Conservation (phyloP, 2,113 vertebrate genomes). For the Lutjanus erythropterus region DNA sequence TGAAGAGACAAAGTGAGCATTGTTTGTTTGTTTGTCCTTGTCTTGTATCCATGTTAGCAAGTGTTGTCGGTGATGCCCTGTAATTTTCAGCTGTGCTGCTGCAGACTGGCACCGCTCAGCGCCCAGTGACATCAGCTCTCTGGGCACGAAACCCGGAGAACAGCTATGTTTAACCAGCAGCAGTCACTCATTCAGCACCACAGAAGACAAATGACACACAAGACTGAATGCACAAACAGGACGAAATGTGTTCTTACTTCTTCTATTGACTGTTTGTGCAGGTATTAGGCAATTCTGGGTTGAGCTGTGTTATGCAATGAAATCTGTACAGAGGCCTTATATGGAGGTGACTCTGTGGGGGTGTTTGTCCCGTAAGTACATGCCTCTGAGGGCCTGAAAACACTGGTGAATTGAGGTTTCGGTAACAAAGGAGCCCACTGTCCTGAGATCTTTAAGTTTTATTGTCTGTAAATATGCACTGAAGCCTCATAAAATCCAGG, state of each 20-base stretch:
- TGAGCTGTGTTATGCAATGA: constrained; percentile 35
- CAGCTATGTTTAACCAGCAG: constrained; percentile 30
- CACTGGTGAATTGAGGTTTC: constrained; percentile 29
- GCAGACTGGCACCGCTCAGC: constrained; percentile 32
- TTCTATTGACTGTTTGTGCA: constrained; percentile 26
- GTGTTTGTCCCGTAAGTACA: constrained; percentile 45
- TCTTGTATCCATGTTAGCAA: constrained; percentile 42
- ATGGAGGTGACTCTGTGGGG: constrained; percentile 32
- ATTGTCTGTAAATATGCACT: constrained; percentile 28
- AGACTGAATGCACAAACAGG: neutral
- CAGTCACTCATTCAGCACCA: constrained; percentile 20
- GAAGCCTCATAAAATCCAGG: constrained; percentile 21
- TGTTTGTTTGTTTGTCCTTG: constrained; percentile 57
- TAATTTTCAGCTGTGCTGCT: constrained; percentile 59
- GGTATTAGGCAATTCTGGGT: constrained; percentile 45
- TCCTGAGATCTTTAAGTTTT: constrained; percentile 15
- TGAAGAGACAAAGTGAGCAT: neutral
- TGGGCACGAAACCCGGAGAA: constrained; percentile 28
- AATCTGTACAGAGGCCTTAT: constrained; percentile 40
- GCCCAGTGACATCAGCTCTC: constrained; percentile 56
- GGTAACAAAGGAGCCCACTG: constrained; percentile 45
- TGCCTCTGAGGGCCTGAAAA: constrained; percentile 28
- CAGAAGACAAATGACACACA: constrained; percentile 18
- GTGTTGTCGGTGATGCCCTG: constrained; percentile 42
- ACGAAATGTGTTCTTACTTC: neutral